These are phyloP conservation scores for Tipula confusa DNA, from an alignment of 2,888 invertebrate genomes.

Conservation along the genomic window DNA sequence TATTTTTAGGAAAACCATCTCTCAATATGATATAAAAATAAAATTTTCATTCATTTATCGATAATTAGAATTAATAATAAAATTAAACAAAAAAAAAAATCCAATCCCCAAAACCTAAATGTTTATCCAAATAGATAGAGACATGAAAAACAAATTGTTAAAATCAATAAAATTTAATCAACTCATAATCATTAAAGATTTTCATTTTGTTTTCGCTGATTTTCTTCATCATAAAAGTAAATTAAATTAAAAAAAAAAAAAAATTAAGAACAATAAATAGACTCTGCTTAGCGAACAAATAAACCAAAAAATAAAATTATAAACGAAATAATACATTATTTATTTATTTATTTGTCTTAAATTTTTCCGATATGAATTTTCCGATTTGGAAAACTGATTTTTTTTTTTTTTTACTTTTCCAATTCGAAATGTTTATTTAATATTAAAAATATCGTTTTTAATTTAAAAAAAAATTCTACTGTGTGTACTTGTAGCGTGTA, in stretches of 20 bases:
- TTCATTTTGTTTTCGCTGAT: not conserved
- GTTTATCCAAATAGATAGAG: not conserved
- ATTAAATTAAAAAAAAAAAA: not conserved
- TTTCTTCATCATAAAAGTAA: slow-evolving; percentile 25
- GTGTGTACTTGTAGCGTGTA: not conserved
- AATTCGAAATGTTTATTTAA: not conserved
- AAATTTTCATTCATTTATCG: slow-evolving; percentile 4
- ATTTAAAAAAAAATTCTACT: not conserved
- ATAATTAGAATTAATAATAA: not conserved
- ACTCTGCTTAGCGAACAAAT: not conserved
- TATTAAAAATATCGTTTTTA: not conserved
- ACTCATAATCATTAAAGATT: not conserved
- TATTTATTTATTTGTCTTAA: not conserved
- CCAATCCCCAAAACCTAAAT: not conserved
- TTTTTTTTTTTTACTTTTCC: not conserved
- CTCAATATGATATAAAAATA: not conserved
- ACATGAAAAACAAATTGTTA: not conserved
- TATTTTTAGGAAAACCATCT: not conserved
- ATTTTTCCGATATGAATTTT: not conserved
- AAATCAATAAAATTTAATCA: slow-evolving; percentile 3
- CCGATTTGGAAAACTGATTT: not conserved
- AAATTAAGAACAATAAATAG: slow-evolving; percentile 8
- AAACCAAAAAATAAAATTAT: not conserved
- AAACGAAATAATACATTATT: not conserved
- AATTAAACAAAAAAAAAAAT: too few species aligned